phyloP scores from a whole-genome alignment of 2,113 vertebrate species.

The Ceyx margarethae region DNA sequence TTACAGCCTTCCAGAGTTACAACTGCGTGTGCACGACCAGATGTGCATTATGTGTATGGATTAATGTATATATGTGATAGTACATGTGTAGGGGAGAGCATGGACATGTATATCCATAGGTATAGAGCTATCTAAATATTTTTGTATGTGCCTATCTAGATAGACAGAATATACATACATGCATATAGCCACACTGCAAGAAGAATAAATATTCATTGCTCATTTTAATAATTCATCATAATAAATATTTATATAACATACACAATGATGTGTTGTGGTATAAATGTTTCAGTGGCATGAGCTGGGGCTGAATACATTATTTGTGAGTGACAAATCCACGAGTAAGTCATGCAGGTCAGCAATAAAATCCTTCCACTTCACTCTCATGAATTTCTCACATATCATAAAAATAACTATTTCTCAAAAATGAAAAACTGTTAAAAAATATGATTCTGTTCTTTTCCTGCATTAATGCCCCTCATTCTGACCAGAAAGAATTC shows the following conservation, averaged over 20 bases:
- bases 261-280: constrained; percentile 61
- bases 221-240: constrained; percentile 70
- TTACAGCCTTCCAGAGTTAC: background rate
- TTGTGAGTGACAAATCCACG: constrained; percentile 59
- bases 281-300: constrained; percentile 70
- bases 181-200: background rate
- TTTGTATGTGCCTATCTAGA: background rate
- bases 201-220: constrained; percentile 66
- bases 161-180: background rate
- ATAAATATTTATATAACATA: constrained; percentile 75
- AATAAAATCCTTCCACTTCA: constrained; percentile 46
- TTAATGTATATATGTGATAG: background rate
- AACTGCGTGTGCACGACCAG: background rate
- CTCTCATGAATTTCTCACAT: background rate
- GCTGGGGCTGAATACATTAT: constrained; percentile 57
- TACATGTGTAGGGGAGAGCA: background rate
- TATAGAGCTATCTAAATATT: background rate
- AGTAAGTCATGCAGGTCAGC: constrained; percentile 56
- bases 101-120: background rate
- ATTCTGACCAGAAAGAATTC: background rate
- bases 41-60: background rate
- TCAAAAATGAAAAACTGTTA: background rate
- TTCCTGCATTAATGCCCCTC: background rate
- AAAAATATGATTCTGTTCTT: background rate
- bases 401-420: background rate